Percentiles rank a stretch among this genome's conserved stretches.
Evolutionary conservation across 2,113 vertebrate genomes (phyloP).

Genomic region (Pollachius pollachius): DNA sequence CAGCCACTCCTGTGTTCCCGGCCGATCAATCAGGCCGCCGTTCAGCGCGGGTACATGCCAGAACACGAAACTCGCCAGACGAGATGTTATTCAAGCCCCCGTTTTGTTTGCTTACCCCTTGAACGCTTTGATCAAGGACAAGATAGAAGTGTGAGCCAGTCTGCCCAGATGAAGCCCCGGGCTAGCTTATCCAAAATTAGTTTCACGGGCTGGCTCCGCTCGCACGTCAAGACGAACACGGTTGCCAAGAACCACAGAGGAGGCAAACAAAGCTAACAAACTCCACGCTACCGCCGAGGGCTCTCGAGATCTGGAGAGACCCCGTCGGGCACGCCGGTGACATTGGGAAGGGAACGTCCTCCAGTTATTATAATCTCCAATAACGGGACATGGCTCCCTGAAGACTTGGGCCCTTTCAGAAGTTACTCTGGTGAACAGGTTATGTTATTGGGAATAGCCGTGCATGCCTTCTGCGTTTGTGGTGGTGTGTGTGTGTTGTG

Average conservation of each 20-base stretch:
- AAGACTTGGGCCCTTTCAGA: conserved; percentile 47
- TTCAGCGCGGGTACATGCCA: conserved; percentile 60
- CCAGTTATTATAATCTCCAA: conserved; percentile 65
- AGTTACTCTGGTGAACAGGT: conserved; percentile 34
- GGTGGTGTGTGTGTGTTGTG: conserved; percentile 6
- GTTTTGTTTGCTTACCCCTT: conserved; percentile 68
- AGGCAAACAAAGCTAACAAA: not conserved
- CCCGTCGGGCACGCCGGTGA: conserved; percentile 56
- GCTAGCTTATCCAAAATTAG: conserved; percentile 40
- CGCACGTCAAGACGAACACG: conserved; percentile 40
- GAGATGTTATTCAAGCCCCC: conserved; percentile 67
- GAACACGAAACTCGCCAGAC: conserved; percentile 58
- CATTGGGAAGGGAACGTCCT: conserved; percentile 61
- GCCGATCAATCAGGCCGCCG: conserved; percentile 70
- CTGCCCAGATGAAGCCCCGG: conserved; percentile 47
- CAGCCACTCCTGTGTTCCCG: conserved; percentile 59
- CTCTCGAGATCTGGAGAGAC: conserved; percentile 37
- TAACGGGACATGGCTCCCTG: conserved; percentile 50
- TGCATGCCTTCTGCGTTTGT: not conserved
- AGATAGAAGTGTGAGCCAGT: conserved; percentile 59
- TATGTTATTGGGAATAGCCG: conserved; percentile 2
- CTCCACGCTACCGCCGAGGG: conserved; percentile 42
- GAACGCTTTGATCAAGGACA: conserved; percentile 65
- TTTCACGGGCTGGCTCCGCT: conserved; percentile 23
- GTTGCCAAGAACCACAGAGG: conserved; percentile 29